These are phyloP conservation scores for Phyto melanocephala DNA, from an alignment of 2,888 invertebrate species.

Conservation along the genomic window DNA sequence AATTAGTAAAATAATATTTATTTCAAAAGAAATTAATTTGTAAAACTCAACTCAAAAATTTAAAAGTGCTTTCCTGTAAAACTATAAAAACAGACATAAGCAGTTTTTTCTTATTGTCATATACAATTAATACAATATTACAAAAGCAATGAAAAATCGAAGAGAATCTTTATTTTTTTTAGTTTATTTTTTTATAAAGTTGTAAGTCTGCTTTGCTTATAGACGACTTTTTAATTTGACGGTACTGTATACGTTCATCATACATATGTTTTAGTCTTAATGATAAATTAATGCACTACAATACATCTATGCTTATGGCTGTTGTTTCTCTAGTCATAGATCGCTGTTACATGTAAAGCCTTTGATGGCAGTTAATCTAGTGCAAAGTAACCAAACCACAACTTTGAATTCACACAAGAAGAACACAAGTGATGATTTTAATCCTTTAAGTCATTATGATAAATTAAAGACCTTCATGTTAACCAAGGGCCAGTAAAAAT, in stretches of 20 bases:
- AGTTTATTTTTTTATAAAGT: too few relatives aligned
- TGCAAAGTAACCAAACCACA: not conserved
- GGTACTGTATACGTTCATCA: not conserved
- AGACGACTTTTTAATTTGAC: too few relatives aligned
- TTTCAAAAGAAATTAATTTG: too few relatives aligned
- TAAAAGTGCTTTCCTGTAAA: too few relatives aligned
- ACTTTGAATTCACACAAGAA: not conserved
- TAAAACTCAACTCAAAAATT: too few relatives aligned
- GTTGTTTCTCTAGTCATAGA: not conserved
- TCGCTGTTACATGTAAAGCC: not conserved
- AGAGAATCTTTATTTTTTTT: too few relatives aligned
- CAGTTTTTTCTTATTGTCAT: too few relatives aligned
- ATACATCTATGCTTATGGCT: not conserved
- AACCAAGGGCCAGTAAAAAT: not conserved
- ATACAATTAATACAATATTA: too few relatives aligned
- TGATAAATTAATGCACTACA: not conserved
- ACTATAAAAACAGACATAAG: too few relatives aligned
- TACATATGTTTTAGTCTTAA: not conserved
- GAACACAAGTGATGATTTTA: slow-evolving; percentile 38
- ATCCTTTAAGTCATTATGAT: slow-evolving; percentile 61
- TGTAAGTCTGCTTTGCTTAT: too few relatives aligned
- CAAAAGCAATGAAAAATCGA: too few relatives aligned
- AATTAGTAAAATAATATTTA: too few relatives aligned
- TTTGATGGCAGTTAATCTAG: not conserved
- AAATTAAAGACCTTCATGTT: slow-evolving; percentile 13